A percentile compares a stretch with the other conserved stretches of the same genome.
These are phyloP conservation scores for Liodrosophila aerea DNA, from an alignment of 2,888 invertebrate species.

Conservation along the genomic window DNA sequence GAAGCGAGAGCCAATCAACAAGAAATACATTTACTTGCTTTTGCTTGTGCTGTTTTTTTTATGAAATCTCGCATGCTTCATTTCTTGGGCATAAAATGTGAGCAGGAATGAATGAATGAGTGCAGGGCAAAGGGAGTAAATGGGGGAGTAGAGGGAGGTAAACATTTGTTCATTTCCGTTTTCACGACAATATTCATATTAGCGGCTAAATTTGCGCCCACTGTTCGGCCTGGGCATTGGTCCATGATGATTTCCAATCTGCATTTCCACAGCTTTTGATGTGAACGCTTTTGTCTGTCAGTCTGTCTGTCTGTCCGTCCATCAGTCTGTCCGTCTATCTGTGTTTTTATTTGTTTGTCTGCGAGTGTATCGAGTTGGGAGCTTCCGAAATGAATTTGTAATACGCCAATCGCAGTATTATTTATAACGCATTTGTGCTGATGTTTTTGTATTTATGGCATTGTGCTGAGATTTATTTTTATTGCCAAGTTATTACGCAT, in stretches of 20 bases:
- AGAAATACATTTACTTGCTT: constrained; percentile 69
- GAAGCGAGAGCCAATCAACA: constrained; percentile 65
- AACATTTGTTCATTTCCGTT: constrained; percentile 72
- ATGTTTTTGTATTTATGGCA: constrained; percentile 74
- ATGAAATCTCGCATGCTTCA: constrained; percentile 71
- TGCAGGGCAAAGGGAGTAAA: not conserved
- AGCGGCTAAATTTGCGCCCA: constrained; percentile 65
- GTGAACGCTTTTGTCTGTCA: constrained; percentile 17
- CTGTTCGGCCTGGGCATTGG: constrained; percentile 48
- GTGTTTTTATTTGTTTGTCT: constrained; percentile 40
- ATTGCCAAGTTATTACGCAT: constrained; percentile 78
- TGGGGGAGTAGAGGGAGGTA: constrained; percentile 19
- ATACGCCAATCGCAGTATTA: constrained; percentile 68
- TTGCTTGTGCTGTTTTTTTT: constrained; percentile 63
- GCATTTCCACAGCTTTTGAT: constrained; percentile 50
- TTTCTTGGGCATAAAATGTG: constrained; percentile 53
- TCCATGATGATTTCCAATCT: constrained; percentile 62
- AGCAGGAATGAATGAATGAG: constrained; percentile 4
- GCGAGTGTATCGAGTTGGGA: constrained; percentile 20
- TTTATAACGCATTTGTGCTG: constrained; percentile 73
- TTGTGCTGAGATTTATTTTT: constrained; percentile 75
- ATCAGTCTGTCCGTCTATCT: not conserved
- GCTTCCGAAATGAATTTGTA: constrained; percentile 68
- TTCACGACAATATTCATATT: constrained; percentile 75
- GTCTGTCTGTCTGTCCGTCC: constrained; percentile 4